Evolutionary conservation across 2,888 invertebrate genomes (phyloP).

Genomic region (Empis stercorea): DNA sequence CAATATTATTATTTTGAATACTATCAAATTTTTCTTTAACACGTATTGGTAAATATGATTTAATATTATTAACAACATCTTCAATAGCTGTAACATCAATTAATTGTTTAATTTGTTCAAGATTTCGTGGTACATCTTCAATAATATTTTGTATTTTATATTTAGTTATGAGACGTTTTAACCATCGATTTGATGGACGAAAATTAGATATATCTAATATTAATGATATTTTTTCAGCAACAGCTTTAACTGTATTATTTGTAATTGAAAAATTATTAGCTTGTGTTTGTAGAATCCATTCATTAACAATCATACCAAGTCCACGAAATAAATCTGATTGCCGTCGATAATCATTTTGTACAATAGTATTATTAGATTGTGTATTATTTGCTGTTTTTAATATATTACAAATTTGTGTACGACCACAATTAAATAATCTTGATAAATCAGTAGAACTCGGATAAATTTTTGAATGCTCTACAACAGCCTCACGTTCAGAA

Average conservation of each 20-base stretch:
- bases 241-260: background rate
- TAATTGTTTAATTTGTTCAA: background rate
- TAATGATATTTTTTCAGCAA: background rate
- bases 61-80: background rate
- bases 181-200: background rate
- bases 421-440: no score
- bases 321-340: background rate
- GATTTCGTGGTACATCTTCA: background rate
- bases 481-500: no score
- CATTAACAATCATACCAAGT: background rate
- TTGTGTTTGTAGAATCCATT: background rate
- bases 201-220: background rate
- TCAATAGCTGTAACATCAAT: background rate
- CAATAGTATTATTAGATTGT: no score
- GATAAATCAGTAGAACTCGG: no score
- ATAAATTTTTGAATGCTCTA: no score
- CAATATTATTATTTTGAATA: no score
- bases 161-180: background rate
- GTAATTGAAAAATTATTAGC: background rate
- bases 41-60: background rate
- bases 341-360: no score
- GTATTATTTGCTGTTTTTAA: no score
- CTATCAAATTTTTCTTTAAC: no score
- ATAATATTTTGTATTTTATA: background rate
- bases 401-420: no score